Conservation (phyloP, 2,888 invertebrate genomes). For the Lissocephala sabroskyi region DNA sequence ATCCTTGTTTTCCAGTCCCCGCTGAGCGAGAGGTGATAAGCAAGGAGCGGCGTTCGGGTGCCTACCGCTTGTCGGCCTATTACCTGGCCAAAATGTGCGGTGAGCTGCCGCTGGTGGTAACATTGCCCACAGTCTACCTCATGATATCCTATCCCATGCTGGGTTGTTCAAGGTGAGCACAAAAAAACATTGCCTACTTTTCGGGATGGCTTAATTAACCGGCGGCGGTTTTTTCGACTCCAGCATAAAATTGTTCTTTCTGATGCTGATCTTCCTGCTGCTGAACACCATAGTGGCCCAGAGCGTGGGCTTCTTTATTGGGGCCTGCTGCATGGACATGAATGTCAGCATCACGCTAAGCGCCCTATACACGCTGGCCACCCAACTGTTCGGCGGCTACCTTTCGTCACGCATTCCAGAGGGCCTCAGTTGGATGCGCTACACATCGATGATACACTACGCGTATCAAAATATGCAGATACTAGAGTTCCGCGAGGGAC, state of each 20-base stretch:
- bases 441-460: slow-evolving; percentile 84
- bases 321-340: slow-evolving; percentile 84
- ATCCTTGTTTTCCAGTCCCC: slow-evolving; percentile 76
- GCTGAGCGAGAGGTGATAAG: slow-evolving; percentile 85
- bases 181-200: neutral
- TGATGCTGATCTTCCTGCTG: slow-evolving; percentile 79
- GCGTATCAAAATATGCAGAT: slow-evolving; percentile 88
- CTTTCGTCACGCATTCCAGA: slow-evolving; percentile 82
- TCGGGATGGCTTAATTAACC: too few species aligned
- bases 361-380: slow-evolving; percentile 83
- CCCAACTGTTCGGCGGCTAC: slow-evolving; percentile 84
- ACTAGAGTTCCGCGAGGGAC: slow-evolving; percentile 81
- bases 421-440: slow-evolving; percentile 83
- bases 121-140: slow-evolving; percentile 83
- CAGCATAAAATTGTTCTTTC: slow-evolving; percentile 78
- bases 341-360: slow-evolving; percentile 85
- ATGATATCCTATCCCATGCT: slow-evolving; percentile 85
- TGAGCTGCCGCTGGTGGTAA: slow-evolving; percentile 82
- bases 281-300: slow-evolving; percentile 83
- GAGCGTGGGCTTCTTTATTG: slow-evolving; percentile 86
- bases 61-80: slow-evolving; percentile 85
- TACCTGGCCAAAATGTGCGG: slow-evolving; percentile 88
- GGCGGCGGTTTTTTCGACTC: neutral
- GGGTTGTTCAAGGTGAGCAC: slow-evolving; percentile 72
- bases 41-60: slow-evolving; percentile 84